Conservation (phyloP, 2,888 invertebrate genomes). For the Zaprionus lineosus region DNA sequence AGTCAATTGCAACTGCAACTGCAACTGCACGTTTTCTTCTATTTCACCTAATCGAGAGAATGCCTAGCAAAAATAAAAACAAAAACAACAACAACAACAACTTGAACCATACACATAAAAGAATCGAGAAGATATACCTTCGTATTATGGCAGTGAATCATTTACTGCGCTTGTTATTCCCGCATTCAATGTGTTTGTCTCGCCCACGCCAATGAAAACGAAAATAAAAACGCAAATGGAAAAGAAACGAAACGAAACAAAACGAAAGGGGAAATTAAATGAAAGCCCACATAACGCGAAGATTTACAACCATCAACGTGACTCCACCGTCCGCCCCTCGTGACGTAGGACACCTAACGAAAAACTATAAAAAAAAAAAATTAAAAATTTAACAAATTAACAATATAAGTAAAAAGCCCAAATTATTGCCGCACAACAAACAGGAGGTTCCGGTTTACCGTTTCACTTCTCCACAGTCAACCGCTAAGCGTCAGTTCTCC, state of each 20-base stretch:
- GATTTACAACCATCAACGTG: too few species aligned
- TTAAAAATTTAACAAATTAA: neutral
- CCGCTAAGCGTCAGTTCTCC: conserved; percentile 47
- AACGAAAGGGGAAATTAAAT: conserved; percentile 7
- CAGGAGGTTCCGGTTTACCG: conserved; percentile 19
- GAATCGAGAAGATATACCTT: conserved; percentile 43
- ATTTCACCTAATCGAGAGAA: neutral
- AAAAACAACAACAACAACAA: conserved; percentile 19
- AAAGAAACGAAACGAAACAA: conserved; percentile 15
- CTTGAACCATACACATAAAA: conserved; percentile 6
- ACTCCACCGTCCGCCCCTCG: conserved; percentile 51
- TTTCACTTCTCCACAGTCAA: conserved; percentile 34
- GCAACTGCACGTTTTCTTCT: too few species aligned
- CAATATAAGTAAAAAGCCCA: conserved; percentile 1
- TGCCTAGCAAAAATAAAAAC: neutral
- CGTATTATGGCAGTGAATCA: conserved; percentile 78
- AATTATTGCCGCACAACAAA: conserved; percentile 12
- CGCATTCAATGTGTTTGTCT: conserved; percentile 50
- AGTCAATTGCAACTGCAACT: too few species aligned
- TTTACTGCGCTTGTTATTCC: conserved; percentile 47
- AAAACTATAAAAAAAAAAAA: conserved; percentile 2
- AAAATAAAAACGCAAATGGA: conserved; percentile 16
- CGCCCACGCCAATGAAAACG: conserved; percentile 29
- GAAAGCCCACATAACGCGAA: conserved; percentile 12
- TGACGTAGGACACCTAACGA: conserved; percentile 4